Base-by-base conservation (phyloP, 2,113 vertebrate genomes). In the Otis tarda region DNA sequence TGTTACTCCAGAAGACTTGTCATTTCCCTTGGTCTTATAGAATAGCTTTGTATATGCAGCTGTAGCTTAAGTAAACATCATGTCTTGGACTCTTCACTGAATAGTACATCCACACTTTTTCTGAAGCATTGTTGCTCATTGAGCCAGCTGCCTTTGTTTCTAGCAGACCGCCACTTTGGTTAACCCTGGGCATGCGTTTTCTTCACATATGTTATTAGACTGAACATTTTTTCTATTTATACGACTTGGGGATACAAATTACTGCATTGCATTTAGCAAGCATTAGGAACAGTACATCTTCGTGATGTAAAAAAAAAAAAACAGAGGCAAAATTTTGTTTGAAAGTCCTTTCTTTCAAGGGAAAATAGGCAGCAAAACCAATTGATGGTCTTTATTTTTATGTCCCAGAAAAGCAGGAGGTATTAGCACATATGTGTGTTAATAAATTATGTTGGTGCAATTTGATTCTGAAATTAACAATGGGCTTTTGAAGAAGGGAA, bases 181-280 rank as follows among this genome's bases (percentile, higher is more conserved):
- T 97, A 97, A 97, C 94, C 94, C 96, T 95, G 78, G 93, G 94
- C 96, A 95, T 90, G 94, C 84, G 71, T 92, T 97, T 98, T 97
- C 88, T 75, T 96, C 91, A 87, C 91, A 85, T 93, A 93, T 97
- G 95, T 97, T 97, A 97, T 98, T 96, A 97, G 83, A 88, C 67
- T 59, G 88, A 95, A 69, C 79, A 27, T 93, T 95, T 95, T 95
- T 97, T 97, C 97, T 97, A 87, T 97, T 97, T 97, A 96, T 97
- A 95, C 60, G 37, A 93, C 73, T 95, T 82, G 83, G 76, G 83
- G 67, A 84, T 95, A 95, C 79, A 96, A 91, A 97, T 97, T 94
- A 88, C 80, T 93, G 73, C 4, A 11, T 94, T 95, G 86, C 7
- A 1, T 93, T 86, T 77, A 87, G 71, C n/a, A 73, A 88, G 61